These are phyloP conservation scores for Volucella bombylans DNA, from an alignment of 2,888 invertebrate genomes.

Conservation along the genomic window DNA sequence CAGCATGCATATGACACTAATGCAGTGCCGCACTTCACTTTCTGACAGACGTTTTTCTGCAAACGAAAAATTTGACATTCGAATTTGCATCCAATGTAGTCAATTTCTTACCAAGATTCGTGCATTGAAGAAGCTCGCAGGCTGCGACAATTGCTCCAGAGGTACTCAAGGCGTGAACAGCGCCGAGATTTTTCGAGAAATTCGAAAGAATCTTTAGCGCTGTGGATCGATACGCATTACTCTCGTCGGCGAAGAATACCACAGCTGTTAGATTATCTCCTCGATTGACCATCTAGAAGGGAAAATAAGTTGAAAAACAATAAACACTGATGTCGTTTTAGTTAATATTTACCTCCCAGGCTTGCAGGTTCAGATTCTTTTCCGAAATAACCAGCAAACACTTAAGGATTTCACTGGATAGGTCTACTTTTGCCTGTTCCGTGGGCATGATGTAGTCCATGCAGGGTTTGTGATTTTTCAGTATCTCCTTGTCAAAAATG, in stretches of 20 bases:
- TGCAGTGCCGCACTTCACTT: constrained; percentile 80
- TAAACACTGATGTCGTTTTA: not conserved
- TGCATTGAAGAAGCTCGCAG: constrained; percentile 79
- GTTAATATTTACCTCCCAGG: constrained; percentile 77
- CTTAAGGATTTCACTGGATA: constrained; percentile 80
- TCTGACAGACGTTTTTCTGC: constrained; percentile 77
- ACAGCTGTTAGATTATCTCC: constrained; percentile 78
- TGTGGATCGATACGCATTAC: constrained; percentile 78
- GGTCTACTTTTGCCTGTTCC: constrained; percentile 77
- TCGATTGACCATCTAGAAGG: constrained; percentile 31
- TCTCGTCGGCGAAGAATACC: constrained; percentile 79
- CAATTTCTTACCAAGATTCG: constrained; percentile 75
- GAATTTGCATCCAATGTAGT: not conserved
- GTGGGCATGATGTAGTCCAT: constrained; percentile 79
- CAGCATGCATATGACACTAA: constrained; percentile 80
- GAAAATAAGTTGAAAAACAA: not conserved
- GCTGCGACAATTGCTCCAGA: constrained; percentile 81
- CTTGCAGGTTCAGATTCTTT: constrained; percentile 76
- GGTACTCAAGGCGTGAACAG: constrained; percentile 78
- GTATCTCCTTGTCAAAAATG: constrained; percentile 80
- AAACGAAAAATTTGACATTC: not conserved
- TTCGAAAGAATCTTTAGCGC: constrained; percentile 81
- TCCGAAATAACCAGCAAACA: constrained; percentile 79
- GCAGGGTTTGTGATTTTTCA: constrained; percentile 77
- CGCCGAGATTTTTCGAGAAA: constrained; percentile 79